Evolutionary conservation across 2,797 vertebrate genomes (phyloP).

Genomic region (Molossus molossus): DNA sequence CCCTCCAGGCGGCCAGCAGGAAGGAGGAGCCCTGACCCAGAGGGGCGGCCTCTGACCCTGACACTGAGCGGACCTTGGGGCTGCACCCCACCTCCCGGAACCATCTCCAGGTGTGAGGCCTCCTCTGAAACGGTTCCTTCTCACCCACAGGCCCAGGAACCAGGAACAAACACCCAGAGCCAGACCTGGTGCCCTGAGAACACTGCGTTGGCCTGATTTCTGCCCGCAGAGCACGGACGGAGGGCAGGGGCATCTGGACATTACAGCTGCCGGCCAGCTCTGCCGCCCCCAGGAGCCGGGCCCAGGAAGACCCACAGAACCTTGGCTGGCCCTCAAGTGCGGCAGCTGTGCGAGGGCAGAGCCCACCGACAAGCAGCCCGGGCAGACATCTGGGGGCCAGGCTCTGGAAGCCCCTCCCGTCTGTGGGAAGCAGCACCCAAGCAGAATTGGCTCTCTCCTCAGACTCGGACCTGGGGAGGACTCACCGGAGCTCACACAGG

Average conservation of each 20-base stretch:
- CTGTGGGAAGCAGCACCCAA: background rate
- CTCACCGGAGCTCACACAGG: background rate
- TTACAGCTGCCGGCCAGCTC: background rate
- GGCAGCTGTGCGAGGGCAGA: background rate
- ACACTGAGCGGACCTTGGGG: background rate
- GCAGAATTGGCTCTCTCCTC: background rate
- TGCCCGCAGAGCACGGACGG: background rate
- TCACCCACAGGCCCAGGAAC: conserved; percentile 53
- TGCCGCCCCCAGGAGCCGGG: background rate
- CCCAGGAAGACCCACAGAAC: background rate
- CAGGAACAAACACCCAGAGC: background rate
- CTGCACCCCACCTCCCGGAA: background rate
- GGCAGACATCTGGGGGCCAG: background rate
- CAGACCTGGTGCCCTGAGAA: background rate
- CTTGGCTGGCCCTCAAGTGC: too few species aligned
- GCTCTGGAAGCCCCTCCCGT: fast-evolving
- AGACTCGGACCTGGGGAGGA: background rate
- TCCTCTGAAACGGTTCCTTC: background rate
- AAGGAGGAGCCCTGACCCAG: background rate
- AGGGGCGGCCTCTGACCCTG: background rate
- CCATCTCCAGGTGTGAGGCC: background rate
- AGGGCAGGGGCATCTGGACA: background rate
- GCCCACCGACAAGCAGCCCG: background rate
- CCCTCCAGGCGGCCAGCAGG: background rate
- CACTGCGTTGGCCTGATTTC: fast-evolving